Percentiles rank a stretch among this genome's conserved stretches.
phyloP scores from a whole-genome alignment of 1,140 invertebrate genomes.

The Bilobella aurantiaca region DNA sequence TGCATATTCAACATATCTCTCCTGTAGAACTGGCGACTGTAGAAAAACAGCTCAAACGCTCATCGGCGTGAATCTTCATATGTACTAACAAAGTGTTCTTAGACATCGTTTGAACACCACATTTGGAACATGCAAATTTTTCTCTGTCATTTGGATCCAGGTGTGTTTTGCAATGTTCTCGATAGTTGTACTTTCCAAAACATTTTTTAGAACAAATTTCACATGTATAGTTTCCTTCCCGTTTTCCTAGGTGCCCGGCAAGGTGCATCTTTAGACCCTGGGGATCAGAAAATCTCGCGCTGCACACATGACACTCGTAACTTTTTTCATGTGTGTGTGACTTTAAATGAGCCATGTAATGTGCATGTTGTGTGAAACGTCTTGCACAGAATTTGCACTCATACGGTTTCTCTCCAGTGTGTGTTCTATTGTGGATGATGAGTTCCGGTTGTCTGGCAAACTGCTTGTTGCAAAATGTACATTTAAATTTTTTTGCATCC shows the following conservation, averaged over 20 bases:
- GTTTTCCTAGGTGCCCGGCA: not conserved
- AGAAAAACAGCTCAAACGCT: no score
- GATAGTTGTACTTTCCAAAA: no score
- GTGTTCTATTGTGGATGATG: not conserved
- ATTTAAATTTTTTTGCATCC: not conserved
- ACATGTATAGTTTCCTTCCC: no score
- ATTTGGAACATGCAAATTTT: no score
- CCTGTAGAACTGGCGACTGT: no score
- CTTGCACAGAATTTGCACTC: not conserved
- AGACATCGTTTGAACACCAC: no score
- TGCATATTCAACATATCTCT: no score
- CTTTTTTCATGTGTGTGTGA: not conserved
- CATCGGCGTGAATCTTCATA: no score
- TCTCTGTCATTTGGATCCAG: no score
- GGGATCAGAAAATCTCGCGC: not conserved
- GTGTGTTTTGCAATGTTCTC: no score
- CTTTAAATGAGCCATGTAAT: not conserved
- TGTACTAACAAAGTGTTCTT: no score
- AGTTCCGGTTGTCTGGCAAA: not conserved
- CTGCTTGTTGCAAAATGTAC: not conserved
- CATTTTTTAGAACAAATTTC: no score
- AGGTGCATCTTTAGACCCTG: not conserved
- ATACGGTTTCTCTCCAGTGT: slow-evolving; percentile 6
- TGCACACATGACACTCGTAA: not conserved
- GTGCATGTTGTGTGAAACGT: not conserved